These are phyloP conservation scores for Dolichomitus sp. DNA, from an alignment of 2,888 invertebrate genomes.

Conservation along the genomic window DNA sequence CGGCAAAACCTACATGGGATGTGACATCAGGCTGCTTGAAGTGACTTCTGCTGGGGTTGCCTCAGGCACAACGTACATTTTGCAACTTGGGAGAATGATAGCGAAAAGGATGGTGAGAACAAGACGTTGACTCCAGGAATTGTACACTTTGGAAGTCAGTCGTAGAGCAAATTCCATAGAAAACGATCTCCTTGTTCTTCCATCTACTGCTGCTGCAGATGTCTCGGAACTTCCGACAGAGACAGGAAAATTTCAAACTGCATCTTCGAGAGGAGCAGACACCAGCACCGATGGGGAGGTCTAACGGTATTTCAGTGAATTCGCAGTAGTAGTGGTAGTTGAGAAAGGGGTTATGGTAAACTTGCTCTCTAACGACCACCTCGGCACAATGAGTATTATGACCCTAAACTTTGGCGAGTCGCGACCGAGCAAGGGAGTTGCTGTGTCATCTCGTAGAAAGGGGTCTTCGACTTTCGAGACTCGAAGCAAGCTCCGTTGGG, in stretches of 20 bases:
- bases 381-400: constrained; percentile 74
- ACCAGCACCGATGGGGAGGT: constrained; percentile 42
- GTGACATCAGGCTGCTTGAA: too few species aligned
- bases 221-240: constrained; percentile 49
- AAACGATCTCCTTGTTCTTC: constrained; percentile 44
- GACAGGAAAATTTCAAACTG: constrained; percentile 61
- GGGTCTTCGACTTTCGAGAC: constrained; percentile 55
- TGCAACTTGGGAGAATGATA: not conserved
- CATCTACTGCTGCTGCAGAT: constrained; percentile 24
- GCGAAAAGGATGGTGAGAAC: constrained; percentile 1
- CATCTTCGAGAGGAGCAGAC: constrained; percentile 50
- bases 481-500: constrained; percentile 27
- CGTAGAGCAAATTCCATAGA: constrained; percentile 51
- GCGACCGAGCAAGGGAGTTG: constrained; percentile 36
- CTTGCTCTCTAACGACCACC: constrained; percentile 70
- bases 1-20: too few species aligned
- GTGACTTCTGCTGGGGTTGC: too few species aligned
- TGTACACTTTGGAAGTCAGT: not conserved
- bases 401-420: constrained; percentile 71
- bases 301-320: constrained; percentile 55
- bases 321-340: constrained; percentile 37
- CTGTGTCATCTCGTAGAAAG: constrained; percentile 53
- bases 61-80: too few species aligned
- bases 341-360: constrained; percentile 67
- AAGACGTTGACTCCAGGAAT: constrained; percentile 38